Conservation (phyloP, 2,113 vertebrate species). For the Propithecus coquereli region DNA sequence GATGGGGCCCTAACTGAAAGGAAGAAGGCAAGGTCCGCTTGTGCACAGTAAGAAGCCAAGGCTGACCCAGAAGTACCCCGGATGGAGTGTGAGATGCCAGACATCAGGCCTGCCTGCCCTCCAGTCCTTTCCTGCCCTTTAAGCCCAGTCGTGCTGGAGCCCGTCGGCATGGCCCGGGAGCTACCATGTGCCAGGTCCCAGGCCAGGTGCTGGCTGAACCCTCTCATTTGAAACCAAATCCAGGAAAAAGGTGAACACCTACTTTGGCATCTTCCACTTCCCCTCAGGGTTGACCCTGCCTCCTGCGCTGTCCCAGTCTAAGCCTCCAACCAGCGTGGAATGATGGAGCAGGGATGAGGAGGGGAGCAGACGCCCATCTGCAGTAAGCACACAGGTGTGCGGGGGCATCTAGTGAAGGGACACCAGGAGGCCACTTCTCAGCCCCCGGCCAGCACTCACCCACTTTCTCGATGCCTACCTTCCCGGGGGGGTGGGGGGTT, state of each 20-base stretch:
- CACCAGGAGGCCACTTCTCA: neutral
- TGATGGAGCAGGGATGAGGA: neutral
- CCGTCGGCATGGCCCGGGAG: neutral
- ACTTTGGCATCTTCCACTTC: neutral
- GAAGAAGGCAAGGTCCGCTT: neutral
- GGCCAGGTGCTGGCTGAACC: neutral
- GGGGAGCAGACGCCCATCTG: neutral
- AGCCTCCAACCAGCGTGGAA: neutral
- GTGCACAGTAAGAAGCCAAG: neutral
- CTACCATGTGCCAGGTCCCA: neutral
- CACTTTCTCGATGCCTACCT: conserved; percentile 50
- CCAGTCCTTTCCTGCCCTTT: neutral
- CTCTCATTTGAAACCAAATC: conserved; percentile 31
- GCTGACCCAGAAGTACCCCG: neutral
- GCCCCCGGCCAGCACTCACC: conserved; percentile 15
- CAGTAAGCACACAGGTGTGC: neutral
- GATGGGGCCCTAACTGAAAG: neutral
- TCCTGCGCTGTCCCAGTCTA: neutral
- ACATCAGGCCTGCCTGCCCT: neutral
- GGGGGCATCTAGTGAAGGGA: neutral
- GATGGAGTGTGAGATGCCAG: neutral
- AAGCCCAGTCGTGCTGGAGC: neutral
- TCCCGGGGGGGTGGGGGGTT: neutral
- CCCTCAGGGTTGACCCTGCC: neutral
- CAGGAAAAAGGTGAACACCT: conserved; percentile 1